phyloP scores from a whole-genome alignment of 2,113 vertebrate species.

The Nycticryphes semicollaris region DNA sequence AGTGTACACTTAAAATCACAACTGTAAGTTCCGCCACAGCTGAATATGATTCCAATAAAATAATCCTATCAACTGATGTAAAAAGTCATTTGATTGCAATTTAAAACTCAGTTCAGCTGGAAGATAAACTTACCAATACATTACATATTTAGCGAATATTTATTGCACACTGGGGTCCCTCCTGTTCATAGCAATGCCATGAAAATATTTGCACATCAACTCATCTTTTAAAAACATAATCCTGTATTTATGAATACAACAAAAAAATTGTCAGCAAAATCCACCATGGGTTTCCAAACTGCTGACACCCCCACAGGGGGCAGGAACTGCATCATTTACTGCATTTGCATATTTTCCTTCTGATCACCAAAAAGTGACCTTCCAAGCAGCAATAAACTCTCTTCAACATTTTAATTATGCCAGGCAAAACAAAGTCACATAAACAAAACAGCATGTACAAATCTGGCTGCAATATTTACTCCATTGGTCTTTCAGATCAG shows the following conservation, averaged over 20 bases:
- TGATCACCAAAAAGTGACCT: background rate
- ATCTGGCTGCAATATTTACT: background rate
- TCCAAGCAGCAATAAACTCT: background rate
- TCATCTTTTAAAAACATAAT: background rate
- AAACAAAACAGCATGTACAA: background rate
- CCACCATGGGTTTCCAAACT: background rate
- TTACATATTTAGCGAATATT: background rate
- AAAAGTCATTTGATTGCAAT: background rate
- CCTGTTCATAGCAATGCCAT: conserved; percentile 11
- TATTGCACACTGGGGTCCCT: conserved; percentile 2
- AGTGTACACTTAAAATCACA: conserved; percentile 55
- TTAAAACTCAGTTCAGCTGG: background rate
- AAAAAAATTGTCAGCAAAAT: background rate
- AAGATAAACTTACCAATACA: background rate
- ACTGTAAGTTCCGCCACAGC: conserved; percentile 28
- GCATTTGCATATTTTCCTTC: background rate
- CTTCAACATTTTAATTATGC: background rate
- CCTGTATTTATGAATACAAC: background rate
- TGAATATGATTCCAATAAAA: conserved; percentile 23
- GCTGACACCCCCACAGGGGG: conserved; percentile 42
- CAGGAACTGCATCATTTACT: background rate
- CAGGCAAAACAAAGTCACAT: background rate
- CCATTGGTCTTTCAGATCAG: background rate
- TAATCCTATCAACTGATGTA: conserved; percentile 2
- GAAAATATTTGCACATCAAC: background rate